Evolutionary conservation across 30 jellyfish, hydroid and myxozoan species (phyloP), one percentile per base, ranked within the genome.

Genomic region (Cassiopea andromeda): DNA sequence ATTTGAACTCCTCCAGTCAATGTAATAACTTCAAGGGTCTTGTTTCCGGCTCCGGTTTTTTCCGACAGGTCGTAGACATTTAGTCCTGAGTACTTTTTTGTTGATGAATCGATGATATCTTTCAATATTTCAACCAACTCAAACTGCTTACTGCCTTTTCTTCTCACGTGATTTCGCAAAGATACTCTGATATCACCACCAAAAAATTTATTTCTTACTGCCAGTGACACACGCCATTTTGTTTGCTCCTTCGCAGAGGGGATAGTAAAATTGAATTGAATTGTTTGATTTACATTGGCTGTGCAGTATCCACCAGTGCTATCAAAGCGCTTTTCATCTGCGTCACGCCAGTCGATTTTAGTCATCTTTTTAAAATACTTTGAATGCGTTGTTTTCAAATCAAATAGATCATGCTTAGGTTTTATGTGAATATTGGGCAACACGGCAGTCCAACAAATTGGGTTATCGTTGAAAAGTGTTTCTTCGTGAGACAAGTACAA

Each of bases 401-500:
- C 93, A 44, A 94, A 90, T 54, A 94, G 44, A 60, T 97, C 90
- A 47, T 94, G 99, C 46, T 86, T 91, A 18, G 89, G 87, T 46
- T 72, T 85, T 4, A n/a, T 70, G 80, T 77, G 86, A 69, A 72
- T 64, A 82, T 94, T 96, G 17, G 92, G 93, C 1, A 66, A 47
- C 12, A 94, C 96, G 18, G 94, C 98, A 8, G 99, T 94, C 97
- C 97, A 94, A 67, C 99, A 94, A 13, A 84, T 77, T 3, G 96
- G 92, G 47, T 84, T 78, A 2, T 85, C 87, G 58, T 69, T 43
- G 18, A 91, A 44, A 38, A 77, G 78, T 10, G 73, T 69, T 17
- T 84, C 92, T 7, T 50, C 79, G 7, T 43, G 46, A 4, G 85
- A 68, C 48, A 81, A 68, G 38, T 80, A 78, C 19, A 80, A 17